A percentile compares a stretch with the other conserved stretches of the same genome.
Evolutionary conservation across 2,113 vertebrate genomes (phyloP).

Genomic region (Prunella fulvescens): DNA sequence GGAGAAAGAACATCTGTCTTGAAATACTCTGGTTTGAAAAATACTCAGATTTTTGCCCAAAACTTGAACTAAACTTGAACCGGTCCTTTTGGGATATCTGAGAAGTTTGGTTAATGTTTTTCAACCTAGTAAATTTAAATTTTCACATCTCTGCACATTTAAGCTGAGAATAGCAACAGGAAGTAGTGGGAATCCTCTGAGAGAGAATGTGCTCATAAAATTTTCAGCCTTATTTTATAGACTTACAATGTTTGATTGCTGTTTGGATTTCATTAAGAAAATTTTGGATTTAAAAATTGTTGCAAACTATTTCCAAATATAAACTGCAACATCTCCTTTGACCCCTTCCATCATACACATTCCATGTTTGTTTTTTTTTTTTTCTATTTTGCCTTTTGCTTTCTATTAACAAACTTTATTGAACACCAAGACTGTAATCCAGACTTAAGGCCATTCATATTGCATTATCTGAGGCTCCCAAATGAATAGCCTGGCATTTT

Average conservation of each 20-base stretch:
- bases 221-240: conserved; percentile 35
- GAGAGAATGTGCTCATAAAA: conserved; percentile 32
- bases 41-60: not conserved
- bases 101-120: conserved; percentile 50
- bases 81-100: not conserved
- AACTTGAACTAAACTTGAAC: conserved; percentile 31
- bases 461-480: conserved; percentile 66
- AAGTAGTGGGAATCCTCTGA: conserved; percentile 28
- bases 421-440: conserved; percentile 35
- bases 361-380: not conserved
- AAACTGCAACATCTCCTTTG: not conserved
- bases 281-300: not conserved
- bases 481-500: conserved; percentile 67
- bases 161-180: conserved; percentile 33
- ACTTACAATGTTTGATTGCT: not conserved
- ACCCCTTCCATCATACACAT: not conserved
- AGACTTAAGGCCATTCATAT: conserved; percentile 56
- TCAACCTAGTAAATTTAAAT: conserved; percentile 39
- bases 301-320: not conserved
- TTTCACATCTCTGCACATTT: conserved; percentile 8
- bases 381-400: not conserved
- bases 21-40: not conserved
- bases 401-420: conserved; percentile 14
- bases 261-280: not conserved
- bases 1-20: not conserved